Evolutionary conservation across 1,140 invertebrate species (phyloP), one percentile per base, ranked within the genome.

Genomic region (Drosophila sturtevanti): DNA sequence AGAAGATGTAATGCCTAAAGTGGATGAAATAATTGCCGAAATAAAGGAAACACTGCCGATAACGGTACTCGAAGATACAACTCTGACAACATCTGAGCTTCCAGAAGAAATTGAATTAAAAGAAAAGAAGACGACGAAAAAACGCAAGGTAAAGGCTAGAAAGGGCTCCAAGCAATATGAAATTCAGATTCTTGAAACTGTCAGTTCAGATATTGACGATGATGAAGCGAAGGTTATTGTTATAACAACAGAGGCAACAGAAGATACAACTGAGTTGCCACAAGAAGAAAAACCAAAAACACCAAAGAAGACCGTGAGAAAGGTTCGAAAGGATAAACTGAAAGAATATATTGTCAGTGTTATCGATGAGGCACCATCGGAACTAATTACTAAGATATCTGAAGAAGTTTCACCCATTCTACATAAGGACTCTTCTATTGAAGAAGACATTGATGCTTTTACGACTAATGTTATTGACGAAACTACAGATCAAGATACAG

Each of bases 131-230:
- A 65, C 62, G 31, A 48, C 56, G 9, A 89, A 77, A n/a, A 93
- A 92, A 68, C 91, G 90, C n/a, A 92, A 92, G n/a, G 82, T 93
- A 21, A 92, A 90, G 72, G 91, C 89, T 38, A 80, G 84, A 16
- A 85, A 89, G 16, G 92, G 91, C 0, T 72, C 74, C 0, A 93
- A 91, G 63, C 90, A 93, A 14, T 92, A 93, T 38, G 91, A 92
- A 62, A 90, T 92, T 16, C 90, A 93, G 78, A 92, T 93, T 12
- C 74, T 92, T 5, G 91, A 92, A 68, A 87, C 91, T 24, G 77
- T 81, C 10, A 61, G 77, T 27, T 7, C 55, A 1, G 65, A 51
- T 1, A 58, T 67, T n/a, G 41, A 55, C 0, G 22, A 55, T 4
- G 85, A 91, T 4, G 77, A 85, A 27, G 87, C 82, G 2, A 78